Evolutionary conservation across 2,888 invertebrate species (phyloP).

Genomic region (Deilephila porcellus): DNA sequence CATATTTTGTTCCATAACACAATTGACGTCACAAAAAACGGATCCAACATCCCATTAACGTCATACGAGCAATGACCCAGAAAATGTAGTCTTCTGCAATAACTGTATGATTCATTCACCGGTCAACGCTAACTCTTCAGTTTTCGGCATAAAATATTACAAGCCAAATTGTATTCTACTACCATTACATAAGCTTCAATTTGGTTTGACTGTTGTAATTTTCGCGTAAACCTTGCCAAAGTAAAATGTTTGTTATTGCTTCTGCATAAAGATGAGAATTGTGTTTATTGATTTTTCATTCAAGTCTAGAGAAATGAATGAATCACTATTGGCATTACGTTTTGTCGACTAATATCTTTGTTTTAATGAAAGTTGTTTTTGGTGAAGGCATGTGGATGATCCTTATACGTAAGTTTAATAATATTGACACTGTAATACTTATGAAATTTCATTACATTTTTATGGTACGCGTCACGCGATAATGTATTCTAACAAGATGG

Average conservation of each 20-base stretch:
- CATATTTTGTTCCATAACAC: no score
- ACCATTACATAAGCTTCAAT: background rate
- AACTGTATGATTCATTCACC: constrained; percentile 22
- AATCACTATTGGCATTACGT: constrained; percentile 4
- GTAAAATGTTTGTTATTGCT: background rate
- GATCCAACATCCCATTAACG: background rate
- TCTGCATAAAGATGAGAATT: background rate
- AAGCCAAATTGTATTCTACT: background rate
- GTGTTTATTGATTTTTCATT: background rate
- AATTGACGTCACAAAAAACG: constrained; percentile 14
- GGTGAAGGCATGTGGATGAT: background rate
- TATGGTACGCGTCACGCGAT: no score
- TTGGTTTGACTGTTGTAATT: background rate
- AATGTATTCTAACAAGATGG: no score
- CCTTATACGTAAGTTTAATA: background rate
- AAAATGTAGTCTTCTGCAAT: constrained; percentile 24
- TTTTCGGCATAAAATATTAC: background rate
- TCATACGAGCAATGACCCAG: constrained; percentile 25
- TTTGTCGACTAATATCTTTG: constrained; percentile 7
- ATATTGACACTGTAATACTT: no score
- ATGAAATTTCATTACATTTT: no score
- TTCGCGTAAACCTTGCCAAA: no score
- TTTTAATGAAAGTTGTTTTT: constrained; percentile 6
- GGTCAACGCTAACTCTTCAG: constrained; percentile 9
- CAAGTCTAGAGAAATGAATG: constrained; percentile 7